phyloP scores from a whole-genome alignment of 2,113 vertebrate species.

The Hyla sarda region DNA sequence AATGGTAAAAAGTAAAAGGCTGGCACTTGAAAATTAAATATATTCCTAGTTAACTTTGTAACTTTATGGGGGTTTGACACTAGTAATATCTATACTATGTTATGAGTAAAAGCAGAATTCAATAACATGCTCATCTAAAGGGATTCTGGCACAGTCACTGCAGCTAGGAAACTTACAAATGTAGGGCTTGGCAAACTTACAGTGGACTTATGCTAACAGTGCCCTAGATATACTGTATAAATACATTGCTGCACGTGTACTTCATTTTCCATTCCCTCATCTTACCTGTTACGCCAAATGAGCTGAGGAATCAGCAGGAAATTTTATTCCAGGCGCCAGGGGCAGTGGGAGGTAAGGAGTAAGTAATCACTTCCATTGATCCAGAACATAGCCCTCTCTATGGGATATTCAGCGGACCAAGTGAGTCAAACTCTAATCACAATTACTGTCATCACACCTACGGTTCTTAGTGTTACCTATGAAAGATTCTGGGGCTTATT shows the following conservation, averaged over 20 bases:
- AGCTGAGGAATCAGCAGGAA: constrained; percentile 33
- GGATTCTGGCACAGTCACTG: background rate
- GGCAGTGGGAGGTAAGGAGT: background rate
- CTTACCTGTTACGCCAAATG: constrained; percentile 3
- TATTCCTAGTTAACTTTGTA: background rate
- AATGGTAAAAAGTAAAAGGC: background rate
- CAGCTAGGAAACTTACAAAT: background rate
- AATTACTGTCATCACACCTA: background rate
- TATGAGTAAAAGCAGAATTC: background rate
- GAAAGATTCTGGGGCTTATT: background rate
- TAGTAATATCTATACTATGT: background rate
- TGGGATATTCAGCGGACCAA: background rate
- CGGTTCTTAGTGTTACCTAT: background rate
- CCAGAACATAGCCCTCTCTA: background rate
- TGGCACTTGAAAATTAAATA: background rate
- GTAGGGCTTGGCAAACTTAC: background rate
- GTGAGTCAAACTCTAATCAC: background rate
- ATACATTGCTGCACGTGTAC: background rate
- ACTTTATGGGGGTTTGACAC: background rate
- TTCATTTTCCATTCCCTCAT: constrained; percentile 21
- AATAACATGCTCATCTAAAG: background rate
- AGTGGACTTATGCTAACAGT: background rate
- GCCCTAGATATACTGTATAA: constrained; percentile 20
- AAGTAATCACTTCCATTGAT: constrained; percentile 13
- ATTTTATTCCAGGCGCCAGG: background rate